phyloP scores from a whole-genome alignment of 64 coral and sea anemone genomes.

The Stichodactyla helianthus region DNA sequence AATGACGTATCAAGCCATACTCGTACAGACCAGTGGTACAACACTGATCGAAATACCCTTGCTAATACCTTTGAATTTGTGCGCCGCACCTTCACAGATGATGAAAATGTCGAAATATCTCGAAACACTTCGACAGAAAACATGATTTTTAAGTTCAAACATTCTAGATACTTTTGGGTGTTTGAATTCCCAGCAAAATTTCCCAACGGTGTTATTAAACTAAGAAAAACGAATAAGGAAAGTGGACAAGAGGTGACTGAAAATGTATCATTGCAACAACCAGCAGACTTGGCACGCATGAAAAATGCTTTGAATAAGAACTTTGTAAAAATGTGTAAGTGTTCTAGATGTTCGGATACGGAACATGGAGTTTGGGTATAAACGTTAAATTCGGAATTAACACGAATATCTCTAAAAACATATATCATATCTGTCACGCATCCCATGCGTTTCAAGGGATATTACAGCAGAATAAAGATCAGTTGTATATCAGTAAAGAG shows the following conservation, averaged over 20 bases:
- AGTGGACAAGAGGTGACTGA: background rate
- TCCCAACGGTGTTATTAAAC: background rate
- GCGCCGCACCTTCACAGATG: background rate
- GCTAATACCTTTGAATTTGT: background rate
- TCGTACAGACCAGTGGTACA: background rate
- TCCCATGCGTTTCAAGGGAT: too few relatives aligned
- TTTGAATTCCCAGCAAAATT: background rate
- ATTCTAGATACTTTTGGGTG: background rate
- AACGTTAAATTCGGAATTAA: too few relatives aligned
- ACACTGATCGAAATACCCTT: background rate
- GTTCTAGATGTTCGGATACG: background rate
- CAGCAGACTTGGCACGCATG: background rate
- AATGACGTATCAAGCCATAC: background rate
- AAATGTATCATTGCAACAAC: background rate
- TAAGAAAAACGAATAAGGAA: background rate
- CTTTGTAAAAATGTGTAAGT: background rate
- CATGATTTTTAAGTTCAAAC: background rate
- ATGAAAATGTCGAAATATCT: background rate
- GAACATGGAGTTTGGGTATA: background rate
- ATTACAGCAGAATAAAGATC: too few relatives aligned
- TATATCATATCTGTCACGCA: too few relatives aligned
- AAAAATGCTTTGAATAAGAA: background rate
- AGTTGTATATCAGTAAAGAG: too few relatives aligned
- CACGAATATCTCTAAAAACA: too few relatives aligned
- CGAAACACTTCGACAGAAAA: constrained; percentile 2